These are phyloP conservation scores for Machaerirhynchus nigripectus DNA, from an alignment of 2,113 vertebrate genomes.

Conservation along the genomic window DNA sequence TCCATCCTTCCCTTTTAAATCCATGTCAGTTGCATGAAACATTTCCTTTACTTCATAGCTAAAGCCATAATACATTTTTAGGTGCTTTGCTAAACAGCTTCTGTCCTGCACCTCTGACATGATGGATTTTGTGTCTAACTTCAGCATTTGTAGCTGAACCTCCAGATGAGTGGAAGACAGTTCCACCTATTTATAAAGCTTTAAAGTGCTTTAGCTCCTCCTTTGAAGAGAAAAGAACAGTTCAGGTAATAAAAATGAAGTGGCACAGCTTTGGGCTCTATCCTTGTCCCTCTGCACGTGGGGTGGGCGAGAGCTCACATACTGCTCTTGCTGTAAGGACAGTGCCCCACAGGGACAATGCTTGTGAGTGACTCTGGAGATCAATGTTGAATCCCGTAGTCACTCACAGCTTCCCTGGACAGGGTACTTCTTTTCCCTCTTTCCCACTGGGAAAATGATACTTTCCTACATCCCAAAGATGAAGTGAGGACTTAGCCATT, in stretches of 20 bases:
- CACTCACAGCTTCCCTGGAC: background rate
- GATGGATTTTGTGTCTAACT: background rate
- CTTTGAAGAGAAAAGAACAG: background rate
- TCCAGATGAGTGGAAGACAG: background rate
- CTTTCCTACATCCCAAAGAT: background rate
- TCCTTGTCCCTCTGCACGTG: background rate
- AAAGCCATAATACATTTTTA: background rate
- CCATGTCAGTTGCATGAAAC: background rate
- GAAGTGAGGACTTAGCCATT: background rate
- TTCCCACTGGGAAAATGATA: fast-evolving
- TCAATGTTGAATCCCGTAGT: fast-evolving
- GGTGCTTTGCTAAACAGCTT: background rate
- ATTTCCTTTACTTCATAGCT: background rate
- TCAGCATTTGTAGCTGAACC: background rate
- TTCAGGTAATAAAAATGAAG: background rate
- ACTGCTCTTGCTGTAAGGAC: background rate
- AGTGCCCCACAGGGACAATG: background rate
- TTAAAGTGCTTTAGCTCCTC: background rate
- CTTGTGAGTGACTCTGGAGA: background rate
- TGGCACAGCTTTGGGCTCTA: background rate
- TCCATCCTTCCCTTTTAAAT: background rate
- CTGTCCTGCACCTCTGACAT: background rate
- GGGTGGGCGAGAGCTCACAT: background rate
- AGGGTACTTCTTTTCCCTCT: background rate
- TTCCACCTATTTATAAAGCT: background rate